Percentiles rank a stretch among this genome's conserved stretches.
Evolutionary conservation across 2,113 vertebrate genomes (phyloP).

Genomic region (Entomyzon cyanotis): DNA sequence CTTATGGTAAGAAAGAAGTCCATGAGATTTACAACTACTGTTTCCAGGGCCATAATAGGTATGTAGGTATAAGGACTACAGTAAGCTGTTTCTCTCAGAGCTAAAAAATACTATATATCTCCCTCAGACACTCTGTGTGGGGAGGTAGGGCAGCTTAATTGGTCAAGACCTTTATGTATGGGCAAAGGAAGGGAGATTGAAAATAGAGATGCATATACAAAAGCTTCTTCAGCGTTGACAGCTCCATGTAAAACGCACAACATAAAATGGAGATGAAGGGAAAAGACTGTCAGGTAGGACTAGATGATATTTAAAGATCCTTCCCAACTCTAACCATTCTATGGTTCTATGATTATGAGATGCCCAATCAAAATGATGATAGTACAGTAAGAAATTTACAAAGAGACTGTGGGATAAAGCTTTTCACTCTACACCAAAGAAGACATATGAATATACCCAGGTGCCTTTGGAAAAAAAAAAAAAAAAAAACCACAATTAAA

Average conservation of each 20-base stretch:
- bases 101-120: not conserved
- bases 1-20: conserved; percentile 25
- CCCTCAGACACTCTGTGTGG: not conserved
- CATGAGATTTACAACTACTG: conserved; percentile 58
- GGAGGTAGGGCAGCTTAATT: not conserved
- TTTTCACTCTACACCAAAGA: not conserved
- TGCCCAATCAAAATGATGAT: not conserved
- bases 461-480: not conserved
- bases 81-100: not conserved
- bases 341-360: not conserved
- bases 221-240: not conserved
- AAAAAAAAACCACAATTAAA: not conserved
- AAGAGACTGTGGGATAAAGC: not conserved
- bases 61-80: conserved; percentile 24
- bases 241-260: not conserved
- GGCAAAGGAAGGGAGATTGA: not conserved
- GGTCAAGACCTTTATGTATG: not conserved
- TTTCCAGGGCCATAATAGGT: conserved; percentile 59
- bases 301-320: not conserved
- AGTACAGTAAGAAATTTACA: not conserved
- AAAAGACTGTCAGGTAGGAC: not conserved
- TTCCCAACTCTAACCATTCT: not conserved
- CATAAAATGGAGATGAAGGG: not conserved
- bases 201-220: not conserved
- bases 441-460: not conserved